phyloP scores from a whole-genome alignment of 2,888 invertebrate species.

The Oxystoma pomonae region DNA sequence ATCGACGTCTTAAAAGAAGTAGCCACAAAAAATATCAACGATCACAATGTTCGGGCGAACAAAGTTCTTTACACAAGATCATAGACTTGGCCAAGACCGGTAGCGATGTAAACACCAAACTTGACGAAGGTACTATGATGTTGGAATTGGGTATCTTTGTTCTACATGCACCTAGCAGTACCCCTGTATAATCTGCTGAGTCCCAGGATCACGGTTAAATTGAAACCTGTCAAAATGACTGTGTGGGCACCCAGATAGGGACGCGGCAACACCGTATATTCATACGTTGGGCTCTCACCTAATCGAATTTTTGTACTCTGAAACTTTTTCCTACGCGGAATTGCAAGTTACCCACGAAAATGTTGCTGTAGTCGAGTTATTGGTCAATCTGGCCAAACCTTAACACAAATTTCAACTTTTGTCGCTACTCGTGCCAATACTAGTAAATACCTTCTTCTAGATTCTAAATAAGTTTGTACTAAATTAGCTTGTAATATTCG shows the following conservation, averaged over 20 bases:
- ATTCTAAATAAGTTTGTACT: conserved; percentile 72
- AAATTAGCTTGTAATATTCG: too few species aligned
- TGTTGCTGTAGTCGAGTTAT: conserved; percentile 68
- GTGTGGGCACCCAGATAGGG: conserved; percentile 66
- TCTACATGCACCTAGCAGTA: conserved; percentile 82
- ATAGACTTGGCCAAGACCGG: conserved; percentile 87
- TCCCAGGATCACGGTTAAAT: conserved; percentile 59
- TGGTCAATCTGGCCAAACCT: conserved; percentile 69
- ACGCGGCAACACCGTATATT: conserved; percentile 73
- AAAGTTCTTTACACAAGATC: conserved; percentile 85
- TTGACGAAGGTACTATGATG: conserved; percentile 84
- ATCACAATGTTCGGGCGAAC: conserved; percentile 62
- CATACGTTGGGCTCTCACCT: conserved; percentile 76
- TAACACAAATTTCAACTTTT: conserved; percentile 79
- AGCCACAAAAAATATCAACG: conserved; percentile 58
- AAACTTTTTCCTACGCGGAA: conserved; percentile 61
- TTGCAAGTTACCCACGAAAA: conserved; percentile 68
- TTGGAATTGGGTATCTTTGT: conserved; percentile 86
- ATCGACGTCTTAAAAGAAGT: conserved; percentile 87
- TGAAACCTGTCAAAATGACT: conserved; percentile 79
- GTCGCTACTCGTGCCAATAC: conserved; percentile 82
- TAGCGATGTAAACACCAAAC: conserved; percentile 61
- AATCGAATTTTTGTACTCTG: conserved; percentile 68
- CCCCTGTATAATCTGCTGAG: conserved; percentile 87
- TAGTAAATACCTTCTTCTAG: conserved; percentile 79